Evolutionary conservation across 2,797 vertebrate species (phyloP).

Genomic region (Orestias chungarensis): DNA sequence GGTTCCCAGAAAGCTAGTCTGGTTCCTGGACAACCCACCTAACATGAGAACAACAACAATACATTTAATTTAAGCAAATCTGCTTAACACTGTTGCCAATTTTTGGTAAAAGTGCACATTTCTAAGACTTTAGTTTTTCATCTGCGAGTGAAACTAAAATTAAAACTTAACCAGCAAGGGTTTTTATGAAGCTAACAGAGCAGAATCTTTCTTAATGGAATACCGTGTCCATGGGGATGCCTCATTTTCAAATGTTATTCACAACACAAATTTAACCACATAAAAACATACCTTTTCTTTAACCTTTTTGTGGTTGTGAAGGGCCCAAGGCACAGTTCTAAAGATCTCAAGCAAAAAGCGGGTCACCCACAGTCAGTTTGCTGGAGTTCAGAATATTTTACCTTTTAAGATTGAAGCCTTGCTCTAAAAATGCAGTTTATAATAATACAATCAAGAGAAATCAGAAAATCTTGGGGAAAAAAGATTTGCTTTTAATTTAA

Average conservation of each 20-base stretch:
- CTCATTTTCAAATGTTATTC: not conserved
- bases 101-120: not conserved
- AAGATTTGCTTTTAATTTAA: not conserved
- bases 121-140: not conserved
- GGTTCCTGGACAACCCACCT: not conserved
- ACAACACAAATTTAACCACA: not conserved
- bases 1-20: not conserved
- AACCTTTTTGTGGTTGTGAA: not conserved
- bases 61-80: not conserved
- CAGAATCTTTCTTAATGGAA: not conserved
- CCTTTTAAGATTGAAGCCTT: not conserved
- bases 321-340: not conserved
- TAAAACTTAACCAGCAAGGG: not conserved
- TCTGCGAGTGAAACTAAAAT: not conserved
- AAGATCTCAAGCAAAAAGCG: not conserved
- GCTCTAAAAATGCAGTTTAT: not conserved
- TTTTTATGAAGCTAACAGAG: not conserved
- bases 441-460: not conserved
- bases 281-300: not conserved
- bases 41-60: not conserved
- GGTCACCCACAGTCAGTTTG: not conserved
- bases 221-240: not conserved
- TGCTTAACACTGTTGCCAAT: not conserved
- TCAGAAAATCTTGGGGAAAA: not conserved
- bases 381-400: not conserved